Base-by-base conservation (phyloP, 2,113 vertebrate genomes). In the Myiagra hebetior region DNA sequence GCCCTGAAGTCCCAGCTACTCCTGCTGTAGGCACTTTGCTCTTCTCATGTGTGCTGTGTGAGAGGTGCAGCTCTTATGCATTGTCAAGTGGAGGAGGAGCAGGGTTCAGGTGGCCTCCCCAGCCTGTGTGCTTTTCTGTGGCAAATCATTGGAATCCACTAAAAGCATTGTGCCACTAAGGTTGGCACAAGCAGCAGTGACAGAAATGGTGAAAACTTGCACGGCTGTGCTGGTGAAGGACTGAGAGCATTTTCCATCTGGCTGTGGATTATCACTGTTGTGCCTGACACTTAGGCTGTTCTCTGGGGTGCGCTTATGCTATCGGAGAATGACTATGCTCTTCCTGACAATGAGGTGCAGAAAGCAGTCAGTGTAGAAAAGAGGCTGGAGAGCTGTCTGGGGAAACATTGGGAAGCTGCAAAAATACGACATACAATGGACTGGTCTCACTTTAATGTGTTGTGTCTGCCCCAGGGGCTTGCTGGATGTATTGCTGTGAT, bases 241-340 rank as follows among this genome's bases (percentile, higher is more conserved):
- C 70, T 65, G 62, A 57, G 65, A 80, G 55, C 7, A 1, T 79
- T 95, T 82, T 90, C 75, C 50, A 55, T 55, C 65, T 91, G 93
- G 55, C 59, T 93, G 72, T 74, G 79, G 75, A 74, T 96, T 96
- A 85, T 94, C 85, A 28, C 78, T 59, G 55, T 80, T 74, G 93
- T 83, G 70, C 80, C 78, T 88, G 50, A 91, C 55, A 26, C 81
- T 75, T 46, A 26, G 35, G 13, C 39, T 62, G 19, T 63, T 88
- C 87, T 93, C 85, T 0, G 17, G 87, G 20, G 75, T 55, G 35
- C 3, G 1, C 27, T 90, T 91, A 57, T 0, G 0, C 52, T 88
- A 11, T 74, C 39, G 13, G 72, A 77, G 72, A 47, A 52, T 88
- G 85, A 55, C 79, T 75, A 30, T 72, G 75, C 63, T 68, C 63